phyloP scores from a whole-genome alignment of 2,113 vertebrate genomes.

The Marcusenius ussheri region DNA sequence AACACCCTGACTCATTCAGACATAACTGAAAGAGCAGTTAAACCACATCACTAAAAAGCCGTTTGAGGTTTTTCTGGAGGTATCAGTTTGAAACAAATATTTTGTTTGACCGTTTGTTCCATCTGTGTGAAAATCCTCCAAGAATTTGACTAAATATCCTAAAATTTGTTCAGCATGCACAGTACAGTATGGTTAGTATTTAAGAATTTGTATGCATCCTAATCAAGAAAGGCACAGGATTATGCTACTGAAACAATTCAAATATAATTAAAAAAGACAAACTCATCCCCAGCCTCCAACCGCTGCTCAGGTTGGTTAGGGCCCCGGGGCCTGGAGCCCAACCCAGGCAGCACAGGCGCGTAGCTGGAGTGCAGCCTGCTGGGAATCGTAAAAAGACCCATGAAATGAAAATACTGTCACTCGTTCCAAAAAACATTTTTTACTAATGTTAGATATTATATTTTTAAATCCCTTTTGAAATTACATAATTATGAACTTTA shows the following conservation, averaged over 20 bases:
- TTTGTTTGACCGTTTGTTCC: background rate
- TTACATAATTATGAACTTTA: background rate
- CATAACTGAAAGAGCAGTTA: background rate
- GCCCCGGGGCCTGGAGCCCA: background rate
- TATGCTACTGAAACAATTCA: background rate
- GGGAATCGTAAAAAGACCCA: background rate
- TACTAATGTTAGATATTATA: background rate
- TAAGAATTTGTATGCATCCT: background rate
- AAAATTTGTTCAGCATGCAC: background rate
- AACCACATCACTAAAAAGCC: constrained; percentile 7
- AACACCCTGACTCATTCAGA: constrained; percentile 12
- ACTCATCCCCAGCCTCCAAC: background rate
- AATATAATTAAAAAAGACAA: background rate
- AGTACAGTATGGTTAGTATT: background rate
- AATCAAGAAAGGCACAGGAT: background rate
- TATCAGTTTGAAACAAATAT: background rate
- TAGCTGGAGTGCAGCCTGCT: background rate
- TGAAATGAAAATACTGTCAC: background rate
- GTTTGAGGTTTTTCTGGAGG: constrained; percentile 10
- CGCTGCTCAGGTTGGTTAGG: background rate
- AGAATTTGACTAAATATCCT: background rate
- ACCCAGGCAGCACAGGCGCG: background rate
- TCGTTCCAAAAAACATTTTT: background rate
- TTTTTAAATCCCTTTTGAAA: background rate
- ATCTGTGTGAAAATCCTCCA: background rate